phyloP scores from a whole-genome alignment of 2,797 vertebrate genomes.

The Nyctibius grandis region DNA sequence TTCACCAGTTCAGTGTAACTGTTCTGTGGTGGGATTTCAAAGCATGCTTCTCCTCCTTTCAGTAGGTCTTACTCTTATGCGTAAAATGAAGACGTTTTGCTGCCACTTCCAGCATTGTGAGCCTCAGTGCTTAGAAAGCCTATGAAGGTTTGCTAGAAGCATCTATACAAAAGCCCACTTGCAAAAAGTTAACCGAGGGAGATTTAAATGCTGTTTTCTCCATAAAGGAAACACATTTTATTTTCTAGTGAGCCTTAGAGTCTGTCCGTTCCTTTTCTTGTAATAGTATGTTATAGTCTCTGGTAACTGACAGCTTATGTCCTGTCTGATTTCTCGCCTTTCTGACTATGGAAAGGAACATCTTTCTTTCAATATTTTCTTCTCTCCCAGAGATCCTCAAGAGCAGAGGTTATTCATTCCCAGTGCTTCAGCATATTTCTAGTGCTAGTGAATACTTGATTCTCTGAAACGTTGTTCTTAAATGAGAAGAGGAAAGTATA shows the following conservation, averaged over 20 bases:
- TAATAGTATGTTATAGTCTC: not conserved
- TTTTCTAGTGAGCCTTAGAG: not conserved
- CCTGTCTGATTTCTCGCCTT: not conserved
- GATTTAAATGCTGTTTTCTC: not conserved
- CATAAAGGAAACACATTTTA: not conserved
- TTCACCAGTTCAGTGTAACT: not conserved
- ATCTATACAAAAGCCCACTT: not conserved
- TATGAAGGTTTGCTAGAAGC: not conserved
- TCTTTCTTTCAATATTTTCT: not conserved
- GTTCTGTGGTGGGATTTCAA: not conserved
- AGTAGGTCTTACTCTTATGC: rapidly evolving
- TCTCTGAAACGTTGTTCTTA: not conserved
- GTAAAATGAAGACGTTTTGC: rapidly evolving
- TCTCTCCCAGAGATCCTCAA: not conserved
- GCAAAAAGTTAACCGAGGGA: not conserved
- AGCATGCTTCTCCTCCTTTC: not conserved
- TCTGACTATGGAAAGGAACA: not conserved
- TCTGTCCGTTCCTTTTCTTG: not conserved
- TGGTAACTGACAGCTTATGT: not conserved
- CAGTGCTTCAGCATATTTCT: not conserved
- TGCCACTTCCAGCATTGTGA: not conserved
- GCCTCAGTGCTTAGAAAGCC: not conserved
- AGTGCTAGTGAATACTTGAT: not conserved
- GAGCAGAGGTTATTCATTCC: not conserved
- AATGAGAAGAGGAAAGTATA: not conserved